Conservation (phyloP, 2,113 vertebrate genomes). For the Misgurnus mizolepis region DNA sequence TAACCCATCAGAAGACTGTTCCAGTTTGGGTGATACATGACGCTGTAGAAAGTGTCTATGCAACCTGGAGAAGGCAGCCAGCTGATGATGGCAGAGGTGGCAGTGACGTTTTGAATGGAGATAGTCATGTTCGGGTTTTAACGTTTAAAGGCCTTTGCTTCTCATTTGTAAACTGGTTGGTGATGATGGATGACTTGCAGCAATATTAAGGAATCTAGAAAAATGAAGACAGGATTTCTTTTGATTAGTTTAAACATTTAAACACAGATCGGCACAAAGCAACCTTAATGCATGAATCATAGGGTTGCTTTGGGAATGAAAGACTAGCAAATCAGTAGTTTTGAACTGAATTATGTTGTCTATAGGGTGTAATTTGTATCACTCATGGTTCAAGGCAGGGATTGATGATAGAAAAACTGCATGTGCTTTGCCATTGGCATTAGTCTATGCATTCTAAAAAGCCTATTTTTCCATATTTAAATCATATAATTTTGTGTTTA, state of each 20-base stretch:
- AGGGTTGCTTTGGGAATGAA: background rate
- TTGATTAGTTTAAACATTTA: background rate
- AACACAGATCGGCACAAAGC: background rate
- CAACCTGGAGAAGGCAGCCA: constrained; percentile 79
- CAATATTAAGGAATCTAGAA: constrained; percentile 5
- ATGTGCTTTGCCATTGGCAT: no score
- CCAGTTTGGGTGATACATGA: constrained; percentile 89
- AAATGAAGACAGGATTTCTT: background rate
- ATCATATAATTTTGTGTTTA: no score
- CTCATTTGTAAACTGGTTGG: background rate
- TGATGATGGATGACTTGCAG: background rate
- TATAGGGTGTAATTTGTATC: background rate
- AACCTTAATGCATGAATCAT: background rate
- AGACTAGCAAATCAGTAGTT: background rate
- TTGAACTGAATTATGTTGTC: background rate
- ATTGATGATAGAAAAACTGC: background rate
- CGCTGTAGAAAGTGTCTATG: constrained; percentile 83
- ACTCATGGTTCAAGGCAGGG: background rate
- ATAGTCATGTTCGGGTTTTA: constrained; percentile 71
- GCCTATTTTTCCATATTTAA: background rate
- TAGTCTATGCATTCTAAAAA: background rate
- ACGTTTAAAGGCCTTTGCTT: background rate
- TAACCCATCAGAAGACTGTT: constrained; percentile 79
- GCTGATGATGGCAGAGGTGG: constrained; percentile 77
- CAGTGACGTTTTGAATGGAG: constrained; percentile 79